phyloP scores from a whole-genome alignment of 1,140 invertebrate species.

The Armadillidium nasatum region DNA sequence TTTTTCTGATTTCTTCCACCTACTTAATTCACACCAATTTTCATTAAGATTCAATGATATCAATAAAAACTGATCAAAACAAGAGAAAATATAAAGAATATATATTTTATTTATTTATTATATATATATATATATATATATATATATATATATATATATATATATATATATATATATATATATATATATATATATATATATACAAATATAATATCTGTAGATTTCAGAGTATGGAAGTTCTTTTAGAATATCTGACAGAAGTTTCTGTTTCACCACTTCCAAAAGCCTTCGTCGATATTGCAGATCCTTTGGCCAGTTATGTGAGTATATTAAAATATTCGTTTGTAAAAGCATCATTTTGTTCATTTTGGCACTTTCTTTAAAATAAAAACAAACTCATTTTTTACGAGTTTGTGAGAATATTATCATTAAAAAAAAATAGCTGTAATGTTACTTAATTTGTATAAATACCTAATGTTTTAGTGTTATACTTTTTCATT shows the following conservation, averaged over 20 bases:
- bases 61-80: no score
- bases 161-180: conserved; percentile 35
- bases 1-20: no score
- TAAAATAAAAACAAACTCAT: no score
- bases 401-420: no score
- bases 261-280: conserved; percentile 77
- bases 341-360: not conserved
- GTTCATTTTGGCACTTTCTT: not conserved
- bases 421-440: no score
- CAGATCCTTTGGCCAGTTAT: conserved; percentile 67
- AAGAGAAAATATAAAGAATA: no score
- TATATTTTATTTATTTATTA: no score
- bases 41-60: no score
- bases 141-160: conserved; percentile 26
- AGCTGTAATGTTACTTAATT: no score
- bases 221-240: conserved; percentile 50
- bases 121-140: conserved; percentile 14
- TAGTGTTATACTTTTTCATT: no score
- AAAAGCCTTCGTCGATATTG: conserved; percentile 74
- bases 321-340: conserved; percentile 52
- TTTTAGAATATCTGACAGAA: conserved; percentile 78
- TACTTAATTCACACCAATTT: no score
- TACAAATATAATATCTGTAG: conserved; percentile 31
- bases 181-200: conserved; percentile 47
- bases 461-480: no score